phyloP scores from a whole-genome alignment of 2,888 invertebrate species.

The Troides aeacus region DNA sequence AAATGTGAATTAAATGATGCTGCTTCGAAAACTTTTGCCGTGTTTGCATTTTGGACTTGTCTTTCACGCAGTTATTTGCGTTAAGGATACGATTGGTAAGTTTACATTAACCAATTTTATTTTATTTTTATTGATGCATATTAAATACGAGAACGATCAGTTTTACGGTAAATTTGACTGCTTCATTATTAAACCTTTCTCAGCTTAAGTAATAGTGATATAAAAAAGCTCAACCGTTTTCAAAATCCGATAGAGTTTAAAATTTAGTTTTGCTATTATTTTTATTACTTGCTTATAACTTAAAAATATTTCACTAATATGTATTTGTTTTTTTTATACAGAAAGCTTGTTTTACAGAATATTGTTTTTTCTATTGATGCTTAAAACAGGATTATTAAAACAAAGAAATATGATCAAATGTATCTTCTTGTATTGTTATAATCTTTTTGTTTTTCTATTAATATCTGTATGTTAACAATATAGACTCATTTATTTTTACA shows the following conservation, averaged over 20 bases:
- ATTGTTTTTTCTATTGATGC: background rate
- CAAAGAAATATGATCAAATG: background rate
- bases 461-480: background rate
- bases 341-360: background rate
- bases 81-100: constrained; percentile 76
- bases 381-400: background rate
- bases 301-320: too few relatives aligned
- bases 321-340: background rate
- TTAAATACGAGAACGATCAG: background rate
- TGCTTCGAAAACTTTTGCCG: constrained; percentile 75
- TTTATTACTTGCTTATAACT: too few relatives aligned
- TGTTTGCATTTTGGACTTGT: constrained; percentile 77
- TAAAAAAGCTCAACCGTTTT: too few relatives aligned
- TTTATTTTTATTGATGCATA: background rate
- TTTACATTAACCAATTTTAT: constrained; percentile 24
- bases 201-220: too few relatives aligned
- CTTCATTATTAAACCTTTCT: too few relatives aligned
- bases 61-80: constrained; percentile 78
- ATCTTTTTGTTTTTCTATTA: background rate
- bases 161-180: background rate
- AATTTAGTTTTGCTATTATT: too few relatives aligned
- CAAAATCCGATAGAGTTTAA: too few relatives aligned
- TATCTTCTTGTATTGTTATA: background rate
- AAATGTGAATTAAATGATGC: constrained; percentile 75
- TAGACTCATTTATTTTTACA: too few relatives aligned